Evolutionary conservation across 1,140 invertebrate species (phyloP), one percentile per base, ranked within the genome.

Genomic region (Pachypsylla venusta): DNA sequence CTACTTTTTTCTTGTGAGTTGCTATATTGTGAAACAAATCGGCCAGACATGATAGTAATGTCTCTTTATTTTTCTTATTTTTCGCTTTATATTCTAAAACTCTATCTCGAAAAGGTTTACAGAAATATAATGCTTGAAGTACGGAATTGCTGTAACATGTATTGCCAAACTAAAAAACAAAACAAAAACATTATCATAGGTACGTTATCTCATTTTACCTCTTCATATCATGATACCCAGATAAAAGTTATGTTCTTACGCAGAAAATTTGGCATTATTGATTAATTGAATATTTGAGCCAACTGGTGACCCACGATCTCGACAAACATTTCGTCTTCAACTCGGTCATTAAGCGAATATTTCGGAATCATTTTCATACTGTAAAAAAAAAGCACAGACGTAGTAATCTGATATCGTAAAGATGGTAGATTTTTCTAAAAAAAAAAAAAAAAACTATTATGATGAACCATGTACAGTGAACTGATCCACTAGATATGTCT

Each of bases 101-200:
- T 76, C 93, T 97, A 68, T 99, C 95, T 72, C 97, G 81, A 72
- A 99, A 99, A 62, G 95, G 95, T 70, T 93, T 87, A 74, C 97
- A 99, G 72, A 99, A 99, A 72, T 98, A 99, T 57, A 99, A 77
- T 19, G 97, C 97, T 83, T 99, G 97, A 58, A 99, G 77, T 57
- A 99, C 97, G 39, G 94, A 98, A 76, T 99, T 99, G 71, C 93
- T 97, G 70, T 99, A 99, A 75, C 97, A 99, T 10, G 97, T 99
- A 75, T 99, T 99, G 58, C 97, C 97, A 82, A 99, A 99, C 93
- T 97, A 76, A 66, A 85, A 83, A 69, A 63, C 67, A 64, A 61
- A 67, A 57, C 54, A 61, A 16, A 58, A 54, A 16, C 16, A 35
- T 12, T 12, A 35, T 35, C 30, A 35, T 12, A 35, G 30, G 16